A percentile compares a stretch with the other conserved stretches of the same genome.
These are phyloP conservation scores for Ooceraea biroi DNA, from an alignment of 1,140 invertebrate genomes.

Conservation along the genomic window DNA sequence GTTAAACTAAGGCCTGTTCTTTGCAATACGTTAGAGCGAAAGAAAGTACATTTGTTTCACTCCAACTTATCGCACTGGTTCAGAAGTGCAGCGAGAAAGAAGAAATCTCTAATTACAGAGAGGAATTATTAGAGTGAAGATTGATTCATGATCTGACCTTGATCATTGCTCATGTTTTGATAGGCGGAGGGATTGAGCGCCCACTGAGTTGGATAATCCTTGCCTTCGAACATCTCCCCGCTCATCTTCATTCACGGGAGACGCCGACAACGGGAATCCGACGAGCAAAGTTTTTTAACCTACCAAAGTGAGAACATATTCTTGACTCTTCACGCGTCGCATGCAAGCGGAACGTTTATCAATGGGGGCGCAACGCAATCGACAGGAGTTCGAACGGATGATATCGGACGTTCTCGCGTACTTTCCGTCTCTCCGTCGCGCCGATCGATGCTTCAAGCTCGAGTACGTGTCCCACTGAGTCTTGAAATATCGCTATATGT, in stretches of 20 bases:
- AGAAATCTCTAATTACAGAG: too few relatives aligned
- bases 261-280: background rate
- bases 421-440: conserved; percentile 50
- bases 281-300: conserved; percentile 56
- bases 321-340: background rate
- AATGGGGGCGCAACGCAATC: background rate
- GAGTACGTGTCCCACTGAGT: conserved; percentile 34
- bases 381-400: background rate
- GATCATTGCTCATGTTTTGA: conserved; percentile 87
- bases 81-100: too few relatives aligned
- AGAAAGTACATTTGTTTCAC: too few relatives aligned
- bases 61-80: too few relatives aligned
- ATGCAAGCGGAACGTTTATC: background rate
- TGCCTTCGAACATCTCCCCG: conserved; percentile 84
- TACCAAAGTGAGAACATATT: conserved; percentile 28
- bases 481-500: conserved; percentile 41
- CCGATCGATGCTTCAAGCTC: conserved; percentile 61
- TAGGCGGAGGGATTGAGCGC: conserved; percentile 91
- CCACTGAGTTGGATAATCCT: conserved; percentile 90
- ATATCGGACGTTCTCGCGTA: background rate
- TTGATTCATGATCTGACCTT: conserved; percentile 79
- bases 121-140: too few relatives aligned
- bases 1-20: background rate
- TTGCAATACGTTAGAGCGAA: too few relatives aligned
- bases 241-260: conserved; percentile 78